Evolutionary conservation across 2,888 invertebrate species (phyloP), one percentile per base, ranked within the genome.

Genomic region (Acleris laterana): DNA sequence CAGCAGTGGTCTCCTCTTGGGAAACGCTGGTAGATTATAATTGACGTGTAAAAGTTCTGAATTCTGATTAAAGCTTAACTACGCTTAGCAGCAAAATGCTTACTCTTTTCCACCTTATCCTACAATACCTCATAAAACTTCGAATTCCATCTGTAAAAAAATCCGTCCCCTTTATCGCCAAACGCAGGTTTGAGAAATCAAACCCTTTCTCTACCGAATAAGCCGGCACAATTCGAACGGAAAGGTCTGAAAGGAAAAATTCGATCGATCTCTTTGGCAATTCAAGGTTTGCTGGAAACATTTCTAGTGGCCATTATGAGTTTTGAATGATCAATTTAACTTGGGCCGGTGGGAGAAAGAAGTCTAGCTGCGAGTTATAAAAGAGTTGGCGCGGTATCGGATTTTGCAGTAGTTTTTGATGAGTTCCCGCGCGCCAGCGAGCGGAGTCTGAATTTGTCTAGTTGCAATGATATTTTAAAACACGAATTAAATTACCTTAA

Each of bases 301-400:
- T 71, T 77, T 74, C 77, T 76, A 80, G 78, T 77, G 73, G 73
- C 80, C 77, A 83, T 85, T 85, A 80, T 77, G 78, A 82, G 78
- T 82, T 84, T 79, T 80, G 78, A 85, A 83, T 84, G 82, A 85
- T 81, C 84, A 85, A 85, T 86, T 86, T 83, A 88, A 85, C 80
- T 84, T 85, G 69, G 70, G 69, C 80, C 71, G 70, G 70, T 62
- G 62, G 49, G 62, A 62, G 61, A 65, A 66, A 62, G 66, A 66
- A 66, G 50, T 50, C 19, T 7, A 38, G n/a, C 49, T 44, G 3
- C 52, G 44, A 59, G 42, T 55, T 65, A 56, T 25, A 20, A 65
- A 61, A 28, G 32, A 16, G 25, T n/a, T 22, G 28, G 42, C 20
- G 55, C 55, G 65, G 65, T 28, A 56, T 60, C 25, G 19, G 19